phyloP scores from a whole-genome alignment of 2,888 invertebrate species.

The Macrophya alboannulata region DNA sequence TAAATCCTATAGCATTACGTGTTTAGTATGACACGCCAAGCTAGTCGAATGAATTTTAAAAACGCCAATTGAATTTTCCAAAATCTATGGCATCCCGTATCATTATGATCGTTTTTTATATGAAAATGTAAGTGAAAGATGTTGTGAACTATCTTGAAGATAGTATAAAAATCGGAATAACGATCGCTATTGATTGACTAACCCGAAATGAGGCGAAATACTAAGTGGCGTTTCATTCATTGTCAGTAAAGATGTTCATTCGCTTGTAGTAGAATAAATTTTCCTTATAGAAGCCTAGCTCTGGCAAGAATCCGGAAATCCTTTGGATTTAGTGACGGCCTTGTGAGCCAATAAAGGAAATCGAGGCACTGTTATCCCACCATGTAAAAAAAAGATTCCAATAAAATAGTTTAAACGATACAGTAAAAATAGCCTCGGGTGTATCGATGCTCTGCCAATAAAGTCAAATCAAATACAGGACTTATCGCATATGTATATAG shows the following conservation, averaged over 20 bases:
- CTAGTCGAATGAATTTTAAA: no score
- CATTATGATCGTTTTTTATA: no score
- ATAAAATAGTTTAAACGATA: constrained; percentile 51
- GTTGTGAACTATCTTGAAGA: background rate
- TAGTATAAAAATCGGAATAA: background rate
- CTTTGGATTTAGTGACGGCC: constrained; percentile 45
- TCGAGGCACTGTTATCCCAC: constrained; percentile 10
- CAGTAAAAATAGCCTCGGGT: constrained; percentile 34
- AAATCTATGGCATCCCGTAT: background rate
- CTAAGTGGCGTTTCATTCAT: background rate
- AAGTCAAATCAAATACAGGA: constrained; percentile 50
- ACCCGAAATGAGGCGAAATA: background rate
- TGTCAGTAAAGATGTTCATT: background rate
- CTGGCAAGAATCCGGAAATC: constrained; percentile 19
- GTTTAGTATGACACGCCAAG: background rate
- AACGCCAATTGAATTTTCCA: background rate
- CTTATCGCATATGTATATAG: constrained; percentile 23
- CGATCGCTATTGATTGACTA: background rate
- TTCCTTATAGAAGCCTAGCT: background rate
- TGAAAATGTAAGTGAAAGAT: no score
- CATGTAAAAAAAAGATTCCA: constrained; percentile 44
- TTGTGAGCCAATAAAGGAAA: constrained; percentile 38
- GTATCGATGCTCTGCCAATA: constrained; percentile 45
- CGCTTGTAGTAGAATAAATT: background rate
- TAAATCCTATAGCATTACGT: background rate